Evolutionary conservation across 37 sponge, comb jelly and placozoan genomes (phyloP), one percentile per base, ranked within the genome.

Genomic region (Spongilla lacustris): DNA sequence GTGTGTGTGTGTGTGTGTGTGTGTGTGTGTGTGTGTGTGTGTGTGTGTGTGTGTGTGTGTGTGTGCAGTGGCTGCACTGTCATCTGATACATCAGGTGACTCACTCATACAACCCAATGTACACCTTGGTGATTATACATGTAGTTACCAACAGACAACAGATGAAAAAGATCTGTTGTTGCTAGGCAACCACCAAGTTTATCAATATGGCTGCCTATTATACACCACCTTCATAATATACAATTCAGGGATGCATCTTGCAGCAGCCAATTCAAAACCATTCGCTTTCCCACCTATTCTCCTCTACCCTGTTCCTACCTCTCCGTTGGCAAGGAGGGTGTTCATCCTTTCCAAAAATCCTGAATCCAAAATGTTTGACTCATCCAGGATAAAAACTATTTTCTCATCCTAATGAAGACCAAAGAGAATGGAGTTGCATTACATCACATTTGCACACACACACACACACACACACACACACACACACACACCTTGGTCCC

Each of bases 311-410:
- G 5, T 36, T 6, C 66, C 81, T 32, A 95, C 98, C 89, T 98
- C 96, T 92, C 98, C 98, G 88, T 98, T 98, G 50, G 98, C 98
- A 37, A 98, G 87, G 31, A 98, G 93, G 21, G 96, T 98, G 85
- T 98, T 98, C 91, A 98, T 96, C 81, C 98, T 72, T 80, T 98
- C 98, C 88, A 98, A 68, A 86, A 96, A 98, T n/a, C 95, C 71
- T 27, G 95, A 92, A 27, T 98, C 98, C 83, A 98, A 70, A 50
- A 98, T 92, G 76, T 98, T 98, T 2, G 95, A 94, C 80, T 98
- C 98, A 74, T 96, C 96, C 94, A 98, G 80, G 32, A 96, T 94
- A 73, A 98, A 96, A 19, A 91, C 94, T 50, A 98, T 96, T 87
- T 98, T 98, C 76, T 98, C 98, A 68, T 87, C 98, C 83, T 92